A percentile compares a stretch with the other conserved stretches of the same genome.
Conservation (phyloP, 2,113 vertebrate species). For the Sula dactylatra region DNA sequence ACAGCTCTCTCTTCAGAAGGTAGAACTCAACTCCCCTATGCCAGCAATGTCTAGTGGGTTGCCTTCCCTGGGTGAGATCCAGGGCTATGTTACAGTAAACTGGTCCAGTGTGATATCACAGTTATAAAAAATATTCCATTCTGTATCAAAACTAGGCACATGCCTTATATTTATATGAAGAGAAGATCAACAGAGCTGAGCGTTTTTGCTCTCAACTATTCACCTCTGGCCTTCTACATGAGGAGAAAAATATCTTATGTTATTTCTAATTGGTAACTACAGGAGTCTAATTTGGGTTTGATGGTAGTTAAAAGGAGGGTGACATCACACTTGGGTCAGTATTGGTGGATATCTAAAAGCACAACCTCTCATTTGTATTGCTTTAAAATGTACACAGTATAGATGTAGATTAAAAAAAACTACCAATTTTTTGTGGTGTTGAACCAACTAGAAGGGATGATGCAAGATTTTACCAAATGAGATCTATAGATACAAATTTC, state of each 20-base stretch:
- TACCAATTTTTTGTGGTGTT: slow-evolving; percentile 79
- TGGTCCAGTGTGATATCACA: slow-evolving; percentile 80
- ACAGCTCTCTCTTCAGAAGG: slow-evolving; percentile 16
- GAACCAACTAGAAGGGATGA: slow-evolving; percentile 81
- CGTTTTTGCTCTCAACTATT: slow-evolving; percentile 59
- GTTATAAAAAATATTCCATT: slow-evolving; percentile 84
- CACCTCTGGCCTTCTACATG: slow-evolving; percentile 56
- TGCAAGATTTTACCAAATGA: slow-evolving; percentile 85
- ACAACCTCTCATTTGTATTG: slow-evolving; percentile 83
- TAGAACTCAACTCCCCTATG: slow-evolving; percentile 64
- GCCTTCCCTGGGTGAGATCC: slow-evolving; percentile 55
- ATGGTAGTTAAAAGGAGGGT: slow-evolving; percentile 65
- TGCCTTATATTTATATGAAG: slow-evolving; percentile 79
- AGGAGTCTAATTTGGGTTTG: slow-evolving; percentile 64
- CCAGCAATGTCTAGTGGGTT: slow-evolving; percentile 41
- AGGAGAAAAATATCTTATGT: slow-evolving; percentile 56
- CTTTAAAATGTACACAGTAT: slow-evolving; percentile 83
- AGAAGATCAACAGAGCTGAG: slow-evolving; percentile 71
- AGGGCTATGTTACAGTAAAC: slow-evolving; percentile 77
- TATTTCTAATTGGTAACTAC: slow-evolving; percentile 54
- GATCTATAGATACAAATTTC: slow-evolving; percentile 80
- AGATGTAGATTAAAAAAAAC: slow-evolving; percentile 72
- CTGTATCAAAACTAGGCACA: slow-evolving; percentile 84
- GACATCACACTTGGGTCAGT: slow-evolving; percentile 75
- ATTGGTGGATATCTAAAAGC: slow-evolving; percentile 75